These are phyloP conservation scores for Anser cygnoides DNA, from an alignment of 2,113 vertebrate species.

Conservation along the genomic window DNA sequence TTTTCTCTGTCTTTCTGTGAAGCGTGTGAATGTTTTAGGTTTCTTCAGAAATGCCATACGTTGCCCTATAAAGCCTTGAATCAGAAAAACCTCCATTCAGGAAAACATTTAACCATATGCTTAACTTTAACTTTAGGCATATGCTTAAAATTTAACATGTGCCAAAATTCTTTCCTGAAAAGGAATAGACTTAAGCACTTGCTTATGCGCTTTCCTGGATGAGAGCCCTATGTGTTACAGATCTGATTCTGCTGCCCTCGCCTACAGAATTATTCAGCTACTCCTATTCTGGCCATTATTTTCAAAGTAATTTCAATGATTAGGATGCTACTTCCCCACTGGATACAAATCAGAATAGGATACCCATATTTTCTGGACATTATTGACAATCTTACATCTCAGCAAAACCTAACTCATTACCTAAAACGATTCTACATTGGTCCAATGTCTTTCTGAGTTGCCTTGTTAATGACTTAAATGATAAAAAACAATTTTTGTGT, in stretches of 20 bases:
- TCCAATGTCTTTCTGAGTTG: neutral
- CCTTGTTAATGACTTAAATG: neutral
- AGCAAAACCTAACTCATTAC: neutral
- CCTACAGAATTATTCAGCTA: neutral
- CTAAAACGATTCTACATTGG: neutral
- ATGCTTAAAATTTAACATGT: constrained; percentile 57
- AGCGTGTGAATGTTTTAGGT: constrained; percentile 31
- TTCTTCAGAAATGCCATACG: constrained; percentile 54
- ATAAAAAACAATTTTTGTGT: neutral
- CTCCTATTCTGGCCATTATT: neutral
- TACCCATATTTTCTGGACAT: neutral
- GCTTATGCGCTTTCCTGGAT: constrained; percentile 36
- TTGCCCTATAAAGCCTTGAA: constrained; percentile 48
- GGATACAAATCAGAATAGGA: neutral
- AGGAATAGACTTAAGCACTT: constrained; percentile 26
- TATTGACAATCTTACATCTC: neutral
- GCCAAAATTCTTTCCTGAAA: neutral
- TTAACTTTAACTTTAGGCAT: constrained; percentile 55
- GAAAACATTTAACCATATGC: constrained; percentile 63
- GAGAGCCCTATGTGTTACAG: neutral
- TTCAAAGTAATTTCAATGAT: neutral
- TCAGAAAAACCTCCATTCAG: constrained; percentile 27
- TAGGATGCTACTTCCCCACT: neutral
- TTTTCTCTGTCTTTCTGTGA: constrained; percentile 8
- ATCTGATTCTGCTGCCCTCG: neutral